Base-by-base conservation (phyloP, 2,797 vertebrate genomes). In the Muraenolepis orangiensis region DNA sequence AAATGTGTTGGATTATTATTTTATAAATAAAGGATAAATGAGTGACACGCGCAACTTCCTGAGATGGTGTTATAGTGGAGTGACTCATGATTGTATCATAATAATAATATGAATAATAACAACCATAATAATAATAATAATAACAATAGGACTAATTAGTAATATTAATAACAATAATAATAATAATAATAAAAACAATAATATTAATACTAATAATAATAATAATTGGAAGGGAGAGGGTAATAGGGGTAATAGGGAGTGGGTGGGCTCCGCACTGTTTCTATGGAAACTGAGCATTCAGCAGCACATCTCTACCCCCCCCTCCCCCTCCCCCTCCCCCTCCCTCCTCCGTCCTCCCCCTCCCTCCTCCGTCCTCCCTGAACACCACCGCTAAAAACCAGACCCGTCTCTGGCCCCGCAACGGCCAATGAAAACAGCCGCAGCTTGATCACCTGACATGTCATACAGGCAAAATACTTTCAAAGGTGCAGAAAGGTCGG, bases 211-310 rank as follows among this genome's bases (percentile, higher is more conserved):
- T 57, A 6, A 20, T 64, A n/a, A 64, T 8, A 64, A 8, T n/a
- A 23, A 5, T 4, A n/a, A 61, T 4, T 7, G 32, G 32, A 8
- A 8, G 32, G 32, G 32, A 34, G 3, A 34, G 32, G 32, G 8
- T 34, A 28, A 66, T 38, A n/a, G 26, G 13, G 69, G 20, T 38
- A n/a, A n/a, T n/a, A 26, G 20, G 10, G 67, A n/a, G 61, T 46
- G 74, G 42, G 51, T 2, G 30, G 72, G 34, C 20, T 42, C 64
- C 36, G 73, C 73, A 42, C 28, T 69, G 83, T 84, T 83, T 76
- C 82, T 78, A 82, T 84, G 79, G 82, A 78, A 84, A 83, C 81
- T 66, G 72, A 76, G 67, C 34, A 77, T 74, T 75, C 61, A 74
- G 69, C 68, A 74, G 69, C 72, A 74, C 80, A 79, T 76, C 66